phyloP scores from a whole-genome alignment of 1,140 invertebrate species.

The Steinernema feltiae region DNA sequence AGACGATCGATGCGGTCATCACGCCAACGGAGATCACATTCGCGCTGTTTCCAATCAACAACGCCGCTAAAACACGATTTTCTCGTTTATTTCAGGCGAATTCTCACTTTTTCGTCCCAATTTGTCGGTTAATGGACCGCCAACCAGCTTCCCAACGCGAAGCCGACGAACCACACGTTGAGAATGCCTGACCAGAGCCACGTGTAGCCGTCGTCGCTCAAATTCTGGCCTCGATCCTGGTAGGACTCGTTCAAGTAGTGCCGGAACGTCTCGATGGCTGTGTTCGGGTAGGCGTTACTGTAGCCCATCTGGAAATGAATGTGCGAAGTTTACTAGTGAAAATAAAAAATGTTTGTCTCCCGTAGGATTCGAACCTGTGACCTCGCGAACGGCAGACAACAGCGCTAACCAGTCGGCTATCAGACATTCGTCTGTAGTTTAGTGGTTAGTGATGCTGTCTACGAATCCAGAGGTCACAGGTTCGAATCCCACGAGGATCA shows the following conservation, averaged over 20 bases:
- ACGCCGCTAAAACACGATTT: conserved; percentile 29
- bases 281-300: conserved; percentile 41
- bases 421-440: too few species aligned
- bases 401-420: too few species aligned
- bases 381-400: too few species aligned
- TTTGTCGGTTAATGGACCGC: conserved; percentile 39
- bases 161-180: conserved; percentile 43
- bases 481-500: too few species aligned
- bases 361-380: background rate
- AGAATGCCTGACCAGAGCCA: conserved; percentile 43
- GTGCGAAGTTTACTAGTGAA: background rate
- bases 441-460: too few species aligned
- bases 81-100: background rate
- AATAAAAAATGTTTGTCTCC: background rate
- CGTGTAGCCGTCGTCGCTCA: conserved; percentile 19
- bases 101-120: conserved; percentile 39
- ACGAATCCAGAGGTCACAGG: too few species aligned
- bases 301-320: conserved; percentile 40
- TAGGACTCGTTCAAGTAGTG: conserved; percentile 32
- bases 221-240: background rate
- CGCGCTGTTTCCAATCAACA: conserved; percentile 34
- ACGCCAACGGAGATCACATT: conserved; percentile 35
- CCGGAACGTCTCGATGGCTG: conserved; percentile 34
- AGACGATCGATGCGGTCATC: conserved; percentile 29
- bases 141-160: conserved; percentile 32